Evolutionary conservation across 2,888 invertebrate genomes (phyloP).

Genomic region (Sinhomidia bicolor): DNA sequence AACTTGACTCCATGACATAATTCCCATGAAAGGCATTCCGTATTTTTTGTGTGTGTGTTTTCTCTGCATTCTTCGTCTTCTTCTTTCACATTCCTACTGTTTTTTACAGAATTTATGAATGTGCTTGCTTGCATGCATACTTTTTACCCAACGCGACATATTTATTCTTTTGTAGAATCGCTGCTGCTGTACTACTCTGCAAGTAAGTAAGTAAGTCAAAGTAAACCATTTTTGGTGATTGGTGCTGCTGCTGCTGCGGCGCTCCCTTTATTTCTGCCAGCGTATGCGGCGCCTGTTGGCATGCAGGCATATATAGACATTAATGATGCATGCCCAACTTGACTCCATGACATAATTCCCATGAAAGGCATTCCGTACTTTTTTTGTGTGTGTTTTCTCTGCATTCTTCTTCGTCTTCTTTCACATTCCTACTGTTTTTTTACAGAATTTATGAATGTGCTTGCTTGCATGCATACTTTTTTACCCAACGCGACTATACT

Average conservation of each 20-base stretch:
- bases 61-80: too few species aligned
- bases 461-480: conserved; percentile 17
- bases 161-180: too few species aligned
- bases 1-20: conserved; percentile 22
- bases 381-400: conserved; percentile 4
- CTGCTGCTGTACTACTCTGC: too few species aligned
- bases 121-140: conserved; percentile 16
- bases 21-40: conserved; percentile 38
- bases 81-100: background rate
- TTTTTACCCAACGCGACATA: too few species aligned
- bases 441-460: conserved; percentile 23
- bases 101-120: conserved; percentile 31
- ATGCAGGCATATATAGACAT: background rate
- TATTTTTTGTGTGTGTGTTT: background rate
- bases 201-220: too few species aligned
- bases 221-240: too few species aligned
- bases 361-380: background rate
- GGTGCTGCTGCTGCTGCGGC: background rate
- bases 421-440: background rate
- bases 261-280: background rate
- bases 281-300: background rate
- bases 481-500: too few species aligned
- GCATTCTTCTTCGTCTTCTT: too few species aligned
- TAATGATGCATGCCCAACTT: background rate
- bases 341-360: conserved; percentile 40